These are phyloP conservation scores for Elysia crispata DNA, from an alignment of 2,888 invertebrate genomes.

Conservation along the genomic window DNA sequence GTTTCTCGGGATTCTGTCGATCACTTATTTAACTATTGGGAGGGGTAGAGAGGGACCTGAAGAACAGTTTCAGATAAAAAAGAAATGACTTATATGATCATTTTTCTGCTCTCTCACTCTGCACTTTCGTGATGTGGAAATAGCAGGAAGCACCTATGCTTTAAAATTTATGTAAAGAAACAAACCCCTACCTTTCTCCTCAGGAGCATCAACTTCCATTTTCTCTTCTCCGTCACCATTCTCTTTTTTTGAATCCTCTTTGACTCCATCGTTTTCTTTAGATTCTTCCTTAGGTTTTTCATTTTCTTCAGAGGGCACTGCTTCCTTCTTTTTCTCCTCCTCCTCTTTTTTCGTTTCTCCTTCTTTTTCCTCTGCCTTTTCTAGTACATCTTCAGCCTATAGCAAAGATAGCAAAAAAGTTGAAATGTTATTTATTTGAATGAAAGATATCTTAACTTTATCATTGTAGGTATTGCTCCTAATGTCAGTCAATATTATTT, in stretches of 20 bases:
- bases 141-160: background rate
- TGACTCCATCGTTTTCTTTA: background rate
- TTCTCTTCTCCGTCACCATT: constrained; percentile 2
- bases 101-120: too few relatives aligned
- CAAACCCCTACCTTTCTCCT: background rate
- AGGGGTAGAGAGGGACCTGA: too few relatives aligned
- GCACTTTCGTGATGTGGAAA: too few relatives aligned
- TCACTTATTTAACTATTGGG: too few relatives aligned
- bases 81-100: too few relatives aligned
- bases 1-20: too few relatives aligned
- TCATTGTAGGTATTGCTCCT: too few relatives aligned
- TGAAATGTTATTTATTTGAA: too few relatives aligned
- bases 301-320: constrained; percentile 40
- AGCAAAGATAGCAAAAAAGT: too few relatives aligned
- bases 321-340: constrained; percentile 35
- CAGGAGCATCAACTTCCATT: background rate
- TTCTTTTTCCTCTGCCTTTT: constrained; percentile 31
- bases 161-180: background rate
- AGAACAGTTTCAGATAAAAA: too few relatives aligned
- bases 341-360: constrained; percentile 51
- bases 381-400: background rate
- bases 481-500: too few relatives aligned
- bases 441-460: too few relatives aligned
- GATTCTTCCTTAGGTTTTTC: constrained; percentile 11
- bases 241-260: constrained; percentile 16